Evolutionary conservation across 64 coral and sea anemone genomes (phyloP).

Genomic region (Pocillopora verrucosa): DNA sequence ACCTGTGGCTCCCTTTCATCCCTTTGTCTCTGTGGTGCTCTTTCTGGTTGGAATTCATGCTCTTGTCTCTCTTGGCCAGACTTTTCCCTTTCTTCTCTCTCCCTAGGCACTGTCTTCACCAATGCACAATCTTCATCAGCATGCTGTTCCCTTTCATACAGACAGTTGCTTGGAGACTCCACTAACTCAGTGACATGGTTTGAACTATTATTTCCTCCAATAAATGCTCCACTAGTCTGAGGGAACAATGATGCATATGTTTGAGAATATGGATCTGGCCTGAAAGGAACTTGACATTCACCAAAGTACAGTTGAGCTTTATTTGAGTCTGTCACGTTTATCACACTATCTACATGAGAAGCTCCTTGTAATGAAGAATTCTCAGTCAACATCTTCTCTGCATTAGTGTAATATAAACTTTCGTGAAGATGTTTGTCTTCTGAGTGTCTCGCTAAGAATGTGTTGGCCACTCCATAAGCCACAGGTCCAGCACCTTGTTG

Average conservation of each 20-base stretch:
- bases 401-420: background rate
- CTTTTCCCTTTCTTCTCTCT: constrained; percentile 14
- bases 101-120: background rate
- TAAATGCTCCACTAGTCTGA: too few relatives aligned
- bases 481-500: background rate
- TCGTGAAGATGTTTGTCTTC: background rate
- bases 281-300: background rate
- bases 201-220: background rate
- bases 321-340: background rate
- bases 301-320: background rate
- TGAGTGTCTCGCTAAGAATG: constrained; percentile 2
- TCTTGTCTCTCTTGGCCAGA: constrained; percentile 10
- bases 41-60: background rate
- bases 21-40: background rate
- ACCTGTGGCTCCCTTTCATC: background rate
- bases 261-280: background rate
- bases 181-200: background rate
- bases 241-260: background rate
- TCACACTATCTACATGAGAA: background rate
- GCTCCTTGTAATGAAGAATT: background rate
- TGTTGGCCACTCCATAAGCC: background rate
- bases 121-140: background rate
- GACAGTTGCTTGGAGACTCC: background rate
- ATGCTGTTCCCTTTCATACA: background rate
- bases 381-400: too few relatives aligned